phyloP scores from a whole-genome alignment of 2,888 invertebrate genomes.

The Drosophila niveifrons region DNA sequence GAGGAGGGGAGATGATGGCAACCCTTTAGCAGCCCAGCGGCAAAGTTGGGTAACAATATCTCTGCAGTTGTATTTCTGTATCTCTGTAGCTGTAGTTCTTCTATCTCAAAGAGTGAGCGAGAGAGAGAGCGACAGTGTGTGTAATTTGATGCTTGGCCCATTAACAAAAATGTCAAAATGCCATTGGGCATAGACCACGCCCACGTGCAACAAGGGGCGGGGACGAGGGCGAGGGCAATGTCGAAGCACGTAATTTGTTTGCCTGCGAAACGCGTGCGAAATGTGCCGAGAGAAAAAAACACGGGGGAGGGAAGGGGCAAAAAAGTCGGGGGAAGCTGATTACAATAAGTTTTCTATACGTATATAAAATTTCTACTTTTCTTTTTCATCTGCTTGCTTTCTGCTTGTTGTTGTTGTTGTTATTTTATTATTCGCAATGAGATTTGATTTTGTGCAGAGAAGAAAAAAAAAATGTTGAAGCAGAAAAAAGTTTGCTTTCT shows the following conservation, averaged over 20 bases:
- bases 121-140: slow-evolving; percentile 19
- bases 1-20: background rate
- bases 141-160: slow-evolving; percentile 79
- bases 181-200: slow-evolving; percentile 64
- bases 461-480: slow-evolving; percentile 48
- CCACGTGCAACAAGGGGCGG: background rate
- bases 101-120: slow-evolving; percentile 11
- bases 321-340: slow-evolving; percentile 42
- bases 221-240: slow-evolving; percentile 19
- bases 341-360: slow-evolving; percentile 49
- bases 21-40: slow-evolving; percentile 41
- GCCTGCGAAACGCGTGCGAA: slow-evolving; percentile 65
- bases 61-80: slow-evolving; percentile 17
- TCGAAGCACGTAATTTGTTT: slow-evolving; percentile 74
- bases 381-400: background rate
- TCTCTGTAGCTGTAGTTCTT: slow-evolving; percentile 22
- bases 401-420: background rate
- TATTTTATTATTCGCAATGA: slow-evolving; percentile 41
- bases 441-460: slow-evolving; percentile 58
- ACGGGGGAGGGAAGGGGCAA: background rate
- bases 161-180: slow-evolving; percentile 81
- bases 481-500: slow-evolving; percentile 15
- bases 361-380: slow-evolving; percentile 3
- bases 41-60: slow-evolving; percentile 44
- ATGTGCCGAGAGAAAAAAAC: slow-evolving; percentile 3